A percentile compares a stretch with the other conserved stretches of the same genome.
These are phyloP conservation scores for Alsophila aescularia DNA, from an alignment of 2,888 invertebrate genomes.

Conservation along the genomic window DNA sequence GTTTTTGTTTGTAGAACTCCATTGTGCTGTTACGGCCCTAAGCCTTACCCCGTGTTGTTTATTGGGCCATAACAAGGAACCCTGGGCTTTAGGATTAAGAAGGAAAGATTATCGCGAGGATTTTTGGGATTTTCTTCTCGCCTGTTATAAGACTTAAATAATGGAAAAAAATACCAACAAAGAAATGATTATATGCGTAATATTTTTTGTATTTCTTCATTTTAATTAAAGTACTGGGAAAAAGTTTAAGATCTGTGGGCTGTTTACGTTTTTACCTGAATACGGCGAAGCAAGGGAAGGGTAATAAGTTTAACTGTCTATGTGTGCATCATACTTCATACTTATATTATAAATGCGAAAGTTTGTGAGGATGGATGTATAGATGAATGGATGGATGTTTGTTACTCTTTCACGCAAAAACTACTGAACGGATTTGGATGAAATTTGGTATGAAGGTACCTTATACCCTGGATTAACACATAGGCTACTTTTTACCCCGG, in stretches of 20 bases:
- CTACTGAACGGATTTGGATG: too few species aligned
- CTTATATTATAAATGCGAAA: too few species aligned
- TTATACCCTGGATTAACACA: too few species aligned
- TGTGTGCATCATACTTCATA: too few species aligned
- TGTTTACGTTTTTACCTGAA: neutral
- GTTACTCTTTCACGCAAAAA: too few species aligned
- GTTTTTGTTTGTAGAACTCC: neutral
- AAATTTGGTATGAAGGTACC: too few species aligned
- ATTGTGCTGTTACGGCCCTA: constrained; percentile 28
- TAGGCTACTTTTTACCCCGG: too few species aligned
- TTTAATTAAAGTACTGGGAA: neutral
- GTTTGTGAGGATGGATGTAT: too few species aligned
- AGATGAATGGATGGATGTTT: too few species aligned
- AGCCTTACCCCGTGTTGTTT: constrained; percentile 38
- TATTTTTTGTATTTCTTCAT: neutral
- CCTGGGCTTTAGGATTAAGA: constrained; percentile 39
- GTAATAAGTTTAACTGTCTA: too few species aligned
- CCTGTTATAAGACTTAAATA: constrained; percentile 20
- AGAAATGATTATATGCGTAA: constrained; percentile 6
- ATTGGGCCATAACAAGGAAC: constrained; percentile 41
- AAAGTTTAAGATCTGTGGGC: neutral
- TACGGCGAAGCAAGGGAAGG: too few species aligned
- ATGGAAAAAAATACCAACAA: constrained; percentile 21
- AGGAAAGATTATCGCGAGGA: constrained; percentile 40
- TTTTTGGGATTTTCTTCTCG: constrained; percentile 39